Base-by-base conservation (phyloP, 2,113 vertebrate genomes). In the Ochotona princeps region DNA sequence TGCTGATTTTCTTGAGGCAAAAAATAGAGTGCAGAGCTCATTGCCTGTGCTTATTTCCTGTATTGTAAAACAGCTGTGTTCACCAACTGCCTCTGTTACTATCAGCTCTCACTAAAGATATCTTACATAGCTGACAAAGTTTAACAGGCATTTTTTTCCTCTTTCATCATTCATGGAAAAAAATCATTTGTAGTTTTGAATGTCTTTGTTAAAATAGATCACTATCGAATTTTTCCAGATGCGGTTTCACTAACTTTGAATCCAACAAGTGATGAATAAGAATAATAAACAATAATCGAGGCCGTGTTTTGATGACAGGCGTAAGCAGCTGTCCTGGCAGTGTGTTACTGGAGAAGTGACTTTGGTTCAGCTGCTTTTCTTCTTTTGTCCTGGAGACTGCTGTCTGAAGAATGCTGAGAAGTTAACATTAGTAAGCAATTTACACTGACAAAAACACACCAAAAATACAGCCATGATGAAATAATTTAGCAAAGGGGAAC, bases 181-280 rank as follows among this genome's bases (percentile, higher is more conserved):
- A 72, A 70, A 79, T 84, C 87, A 76, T 32, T 51, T 47, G 32
- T 57, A 11, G 5, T 93, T 60, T 87, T 65, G 51, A 78, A 35
- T 92, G 10, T 49, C 86, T 95, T 90, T 74, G 57, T 90, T 80
- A 76, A 92, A 90, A 76, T 30, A 93, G 47, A 30, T 66, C 74
- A 73, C 82, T 70, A 32, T 87, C 79, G 75, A 51, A 35, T 72
- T 66, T 82, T 89, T 81, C 54, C n/a, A 75, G 69, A 32, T 15
- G 8, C 21, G 26, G 44, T 87, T 65, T 95, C 15, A 28, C 83
- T 86, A 70, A 23, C 63, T 81, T 83, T n/a, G 63, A 74, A 74
- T 93, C 70, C 82, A 87, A 72, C 80, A 74, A 69, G 4, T 63
- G 49, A 12, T 79, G 26, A 92, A 74, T 47, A 61, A 44, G 90